Conservation (phyloP, 2,113 vertebrate genomes). For the Sclerurus mexicanus region DNA sequence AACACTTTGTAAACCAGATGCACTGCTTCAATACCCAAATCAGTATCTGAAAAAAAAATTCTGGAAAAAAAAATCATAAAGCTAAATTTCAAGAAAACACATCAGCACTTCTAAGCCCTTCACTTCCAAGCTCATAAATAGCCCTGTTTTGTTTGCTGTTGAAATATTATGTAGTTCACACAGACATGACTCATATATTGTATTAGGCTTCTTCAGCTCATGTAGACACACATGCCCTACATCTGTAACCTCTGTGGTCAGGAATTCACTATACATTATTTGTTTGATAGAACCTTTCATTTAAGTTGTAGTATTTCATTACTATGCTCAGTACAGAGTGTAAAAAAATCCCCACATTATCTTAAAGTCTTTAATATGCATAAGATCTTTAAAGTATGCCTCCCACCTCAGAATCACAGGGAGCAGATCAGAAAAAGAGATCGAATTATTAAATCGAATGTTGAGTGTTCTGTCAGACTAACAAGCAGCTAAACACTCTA, state of each 20-base stretch:
- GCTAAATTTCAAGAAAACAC: background rate
- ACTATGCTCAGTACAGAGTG: background rate
- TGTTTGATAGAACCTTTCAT: background rate
- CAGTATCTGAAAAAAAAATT: background rate
- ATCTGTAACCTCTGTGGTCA: background rate
- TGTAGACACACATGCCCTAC: background rate
- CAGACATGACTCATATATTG: background rate
- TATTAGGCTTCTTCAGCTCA: background rate
- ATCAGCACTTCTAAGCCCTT: background rate
- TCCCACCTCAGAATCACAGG: background rate
- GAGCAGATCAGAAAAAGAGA: background rate
- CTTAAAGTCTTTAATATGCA: background rate
- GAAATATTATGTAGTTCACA: background rate
- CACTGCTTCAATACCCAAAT: background rate
- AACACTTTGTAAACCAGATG: background rate
- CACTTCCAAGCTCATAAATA: background rate
- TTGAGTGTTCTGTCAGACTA: background rate
- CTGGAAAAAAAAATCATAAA: background rate
- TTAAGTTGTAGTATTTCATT: background rate
- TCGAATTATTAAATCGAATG: background rate
- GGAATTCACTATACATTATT: background rate
- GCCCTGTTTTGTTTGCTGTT: background rate
- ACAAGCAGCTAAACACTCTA: background rate
- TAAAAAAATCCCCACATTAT: background rate
- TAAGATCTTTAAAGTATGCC: background rate